phyloP scores from a whole-genome alignment of 2,113 vertebrate genomes.

The Microcebus murinus region DNA sequence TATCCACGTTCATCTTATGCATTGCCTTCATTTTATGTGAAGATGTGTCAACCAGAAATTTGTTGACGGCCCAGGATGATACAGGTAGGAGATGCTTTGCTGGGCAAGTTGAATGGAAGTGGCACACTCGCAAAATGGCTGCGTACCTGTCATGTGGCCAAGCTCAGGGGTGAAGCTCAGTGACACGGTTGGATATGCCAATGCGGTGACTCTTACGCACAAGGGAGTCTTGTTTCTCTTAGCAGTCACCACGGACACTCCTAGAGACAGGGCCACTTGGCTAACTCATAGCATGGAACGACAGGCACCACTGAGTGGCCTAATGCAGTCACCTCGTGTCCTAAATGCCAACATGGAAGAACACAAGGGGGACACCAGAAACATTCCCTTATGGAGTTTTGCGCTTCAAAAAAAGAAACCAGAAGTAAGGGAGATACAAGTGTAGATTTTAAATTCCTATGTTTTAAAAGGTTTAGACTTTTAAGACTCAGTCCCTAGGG shows the following conservation, averaged over 20 bases:
- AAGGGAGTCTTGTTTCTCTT: not conserved
- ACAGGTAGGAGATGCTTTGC: not conserved
- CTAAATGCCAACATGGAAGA: not conserved
- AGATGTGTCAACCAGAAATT: not conserved
- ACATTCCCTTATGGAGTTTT: not conserved
- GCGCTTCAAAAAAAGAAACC: not conserved
- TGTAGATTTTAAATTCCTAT: not conserved
- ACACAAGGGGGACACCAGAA: not conserved
- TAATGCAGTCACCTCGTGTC: not conserved
- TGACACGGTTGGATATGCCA: rapidly evolving
- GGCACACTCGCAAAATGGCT: too few species aligned
- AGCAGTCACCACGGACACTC: too few species aligned
- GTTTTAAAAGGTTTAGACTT: not conserved
- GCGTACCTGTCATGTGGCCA: not conserved
- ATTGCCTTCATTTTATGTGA: not conserved
- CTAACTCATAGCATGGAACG: rapidly evolving
- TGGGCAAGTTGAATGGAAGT: not conserved
- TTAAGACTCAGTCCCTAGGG: not conserved
- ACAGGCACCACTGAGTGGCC: too few species aligned
- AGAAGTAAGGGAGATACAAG: not conserved
- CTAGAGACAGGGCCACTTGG: not conserved
- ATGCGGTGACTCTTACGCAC: rapidly evolving
- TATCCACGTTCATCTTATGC: not conserved
- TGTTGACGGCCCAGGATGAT: rapidly evolving
- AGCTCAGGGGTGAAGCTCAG: not conserved